Conservation (phyloP, 2,888 invertebrate species). For the Ypsolopha sequella region DNA sequence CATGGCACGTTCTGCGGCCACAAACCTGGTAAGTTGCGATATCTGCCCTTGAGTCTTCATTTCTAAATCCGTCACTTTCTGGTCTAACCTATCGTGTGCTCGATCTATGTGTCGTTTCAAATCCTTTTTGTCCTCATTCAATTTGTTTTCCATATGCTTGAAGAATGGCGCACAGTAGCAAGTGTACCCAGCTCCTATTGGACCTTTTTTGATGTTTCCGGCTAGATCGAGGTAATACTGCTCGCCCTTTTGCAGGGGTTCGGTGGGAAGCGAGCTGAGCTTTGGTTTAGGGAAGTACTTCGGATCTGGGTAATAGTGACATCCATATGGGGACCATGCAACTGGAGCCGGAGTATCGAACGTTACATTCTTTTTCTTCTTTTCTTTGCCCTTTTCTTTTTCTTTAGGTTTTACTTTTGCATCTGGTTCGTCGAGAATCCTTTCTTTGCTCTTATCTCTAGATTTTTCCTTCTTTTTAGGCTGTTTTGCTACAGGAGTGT, state of each 20-base stretch:
- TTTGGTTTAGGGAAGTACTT: constrained; percentile 88
- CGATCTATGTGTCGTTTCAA: constrained; percentile 82
- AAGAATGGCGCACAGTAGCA: constrained; percentile 95
- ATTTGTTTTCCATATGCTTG: constrained; percentile 85
- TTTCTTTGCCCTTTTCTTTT: constrained; percentile 43
- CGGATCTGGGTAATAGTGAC: constrained; percentile 90
- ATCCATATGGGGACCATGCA: constrained; percentile 91
- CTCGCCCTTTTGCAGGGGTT: constrained; percentile 88
- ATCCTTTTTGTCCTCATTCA: constrained; percentile 85
- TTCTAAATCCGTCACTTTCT: constrained; percentile 85
- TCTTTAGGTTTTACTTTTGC: constrained; percentile 52
- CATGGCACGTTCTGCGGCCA: constrained; percentile 73
- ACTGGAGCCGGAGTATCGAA: constrained; percentile 64
- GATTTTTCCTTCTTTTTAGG: constrained; percentile 47
- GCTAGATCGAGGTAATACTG: constrained; percentile 96
- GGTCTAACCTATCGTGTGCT: constrained; percentile 83
- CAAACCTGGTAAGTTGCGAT: constrained; percentile 75
- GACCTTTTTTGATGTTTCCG: constrained; percentile 95
- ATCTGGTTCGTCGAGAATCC: constrained; percentile 66
- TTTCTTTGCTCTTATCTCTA: constrained; percentile 64
- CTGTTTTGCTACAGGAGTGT: constrained; percentile 64
- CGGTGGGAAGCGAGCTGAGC: constrained; percentile 86
- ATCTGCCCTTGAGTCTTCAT: constrained; percentile 80
- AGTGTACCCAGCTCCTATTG: constrained; percentile 92
- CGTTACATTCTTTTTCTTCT: constrained; percentile 67